These are phyloP conservation scores for Cynoglossus semilaevis DNA, from an alignment of 2,113 vertebrate species.

Conservation along the genomic window DNA sequence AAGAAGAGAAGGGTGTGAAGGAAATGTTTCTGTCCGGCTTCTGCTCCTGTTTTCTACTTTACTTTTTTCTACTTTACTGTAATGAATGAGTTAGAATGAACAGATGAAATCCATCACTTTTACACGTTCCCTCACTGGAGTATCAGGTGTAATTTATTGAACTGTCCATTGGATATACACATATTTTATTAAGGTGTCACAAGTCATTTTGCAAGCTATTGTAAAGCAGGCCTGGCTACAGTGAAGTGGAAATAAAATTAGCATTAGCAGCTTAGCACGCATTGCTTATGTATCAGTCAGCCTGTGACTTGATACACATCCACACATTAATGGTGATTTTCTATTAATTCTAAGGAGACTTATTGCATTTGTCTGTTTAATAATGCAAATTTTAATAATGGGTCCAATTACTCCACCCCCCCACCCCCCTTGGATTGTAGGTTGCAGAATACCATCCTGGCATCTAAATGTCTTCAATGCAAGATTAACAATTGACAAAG, in stretches of 20 bases:
- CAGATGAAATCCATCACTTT: too few relatives aligned
- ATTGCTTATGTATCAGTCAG: constrained; percentile 27
- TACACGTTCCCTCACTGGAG: too few relatives aligned
- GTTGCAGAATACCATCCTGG: constrained; percentile 77
- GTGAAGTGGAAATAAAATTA: not conserved
- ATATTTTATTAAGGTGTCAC: too few relatives aligned
- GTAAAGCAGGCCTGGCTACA: not conserved
- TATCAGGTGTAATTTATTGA: too few relatives aligned
- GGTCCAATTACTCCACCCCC: constrained; percentile 83
- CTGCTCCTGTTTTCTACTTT: too few relatives aligned
- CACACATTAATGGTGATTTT: constrained; percentile 42
- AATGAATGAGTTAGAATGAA: too few relatives aligned
- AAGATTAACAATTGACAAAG: constrained; percentile 81
- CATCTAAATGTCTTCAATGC: constrained; percentile 80
- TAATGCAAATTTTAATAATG: constrained; percentile 82
- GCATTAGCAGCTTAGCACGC: not conserved
- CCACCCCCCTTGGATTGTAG: constrained; percentile 77
- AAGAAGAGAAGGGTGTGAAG: too few relatives aligned
- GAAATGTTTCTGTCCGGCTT: too few relatives aligned
- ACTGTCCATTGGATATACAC: too few relatives aligned
- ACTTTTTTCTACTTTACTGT: too few relatives aligned
- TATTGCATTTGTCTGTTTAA: constrained; percentile 84
- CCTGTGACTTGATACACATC: constrained; percentile 37
- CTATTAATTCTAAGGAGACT: constrained; percentile 73
- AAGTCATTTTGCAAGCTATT: not conserved